Evolutionary conservation across 2,888 invertebrate genomes (phyloP), one percentile per base, ranked within the genome.

Genomic region (Coleophora flavipennella): DNA sequence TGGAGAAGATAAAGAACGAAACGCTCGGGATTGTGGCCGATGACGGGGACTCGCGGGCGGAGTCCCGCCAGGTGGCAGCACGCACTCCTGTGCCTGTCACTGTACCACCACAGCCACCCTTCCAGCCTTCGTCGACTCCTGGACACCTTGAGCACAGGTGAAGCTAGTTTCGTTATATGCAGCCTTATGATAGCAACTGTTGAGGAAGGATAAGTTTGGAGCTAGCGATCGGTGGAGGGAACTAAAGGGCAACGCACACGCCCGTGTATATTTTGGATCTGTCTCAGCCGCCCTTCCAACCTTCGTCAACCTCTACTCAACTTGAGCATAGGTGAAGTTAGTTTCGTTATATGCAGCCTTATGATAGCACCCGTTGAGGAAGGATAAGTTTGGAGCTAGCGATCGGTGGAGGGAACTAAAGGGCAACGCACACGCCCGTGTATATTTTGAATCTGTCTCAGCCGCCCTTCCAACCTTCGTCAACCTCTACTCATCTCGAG

Each of bases 91-190:
- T 79, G 7, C 81, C 86, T 0, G 68, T 79, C 45, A 67, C 62
- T 0, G 73, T 87, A 31, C 87, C 89, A 13, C 76, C 90, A 8
- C 98, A 98, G 71, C 68, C 87, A n/a, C 86, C 95, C 0, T 98
- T 99, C 70, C 97, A 97, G 76, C 94, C 97, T 0, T 90, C 94
- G 0, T 91, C 97, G 2, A 94, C 97, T 0, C 97, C 98, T 2
- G 69, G 74, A 13, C 92, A 95, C 72, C 87, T 96, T 36, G 90
- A 93, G 49, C 91, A 93, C 51, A 88, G 95, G 74, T 95, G 42
- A 36, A 9, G 29, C 8, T 4, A 11, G 13, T 11, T 29, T n/a
- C 31, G 10, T 12, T 33, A 46, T 26, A 31, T 29, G n/a, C n/a
- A n/a, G n/a, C n/a, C n/a, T n/a, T n/a, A n/a, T n/a, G n/a, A n/a